Conservation (phyloP, 2,888 invertebrate genomes). For the Polydrusus tereticollis region DNA sequence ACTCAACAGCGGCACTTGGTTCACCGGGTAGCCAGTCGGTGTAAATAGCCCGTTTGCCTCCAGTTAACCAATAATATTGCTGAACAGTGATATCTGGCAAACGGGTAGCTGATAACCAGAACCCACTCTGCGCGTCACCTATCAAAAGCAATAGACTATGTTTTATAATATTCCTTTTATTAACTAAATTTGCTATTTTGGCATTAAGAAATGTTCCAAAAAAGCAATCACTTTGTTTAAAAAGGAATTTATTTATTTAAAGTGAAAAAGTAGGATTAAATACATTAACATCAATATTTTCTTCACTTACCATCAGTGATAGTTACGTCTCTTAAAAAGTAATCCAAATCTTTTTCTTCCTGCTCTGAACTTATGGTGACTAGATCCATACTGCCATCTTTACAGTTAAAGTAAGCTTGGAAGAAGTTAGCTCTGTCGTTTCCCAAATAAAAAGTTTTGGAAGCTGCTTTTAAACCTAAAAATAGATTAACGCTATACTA, state of each 20-base stretch:
- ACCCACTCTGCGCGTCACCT: no score
- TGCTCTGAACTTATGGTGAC: not conserved
- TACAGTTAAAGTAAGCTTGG: constrained; percentile 9
- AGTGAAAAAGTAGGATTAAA: no score
- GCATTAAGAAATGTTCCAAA: no score
- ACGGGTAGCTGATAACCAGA: constrained; percentile 9
- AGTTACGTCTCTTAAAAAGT: not conserved
- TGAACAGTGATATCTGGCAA: not conserved
- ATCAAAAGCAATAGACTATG: no score
- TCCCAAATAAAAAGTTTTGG: not conserved
- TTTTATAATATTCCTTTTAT: no score
- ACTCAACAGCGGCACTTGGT: not conserved
- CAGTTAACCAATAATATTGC: constrained; percentile 19
- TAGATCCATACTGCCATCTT: not conserved
- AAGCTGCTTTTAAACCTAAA: not conserved
- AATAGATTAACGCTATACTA: no score
- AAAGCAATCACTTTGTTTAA: no score
- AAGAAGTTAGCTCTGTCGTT: constrained; percentile 15
- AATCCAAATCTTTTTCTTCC: not conserved
- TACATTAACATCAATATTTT: no score
- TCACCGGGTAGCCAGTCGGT: constrained; percentile 15
- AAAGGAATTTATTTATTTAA: no score
- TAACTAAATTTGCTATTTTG: no score
- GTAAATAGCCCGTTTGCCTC: constrained; percentile 15
- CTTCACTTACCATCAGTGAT: not conserved